Evolutionary conservation across 2,113 vertebrate genomes (phyloP).

Genomic region (Calyptommatus sinebrachiatus): DNA sequence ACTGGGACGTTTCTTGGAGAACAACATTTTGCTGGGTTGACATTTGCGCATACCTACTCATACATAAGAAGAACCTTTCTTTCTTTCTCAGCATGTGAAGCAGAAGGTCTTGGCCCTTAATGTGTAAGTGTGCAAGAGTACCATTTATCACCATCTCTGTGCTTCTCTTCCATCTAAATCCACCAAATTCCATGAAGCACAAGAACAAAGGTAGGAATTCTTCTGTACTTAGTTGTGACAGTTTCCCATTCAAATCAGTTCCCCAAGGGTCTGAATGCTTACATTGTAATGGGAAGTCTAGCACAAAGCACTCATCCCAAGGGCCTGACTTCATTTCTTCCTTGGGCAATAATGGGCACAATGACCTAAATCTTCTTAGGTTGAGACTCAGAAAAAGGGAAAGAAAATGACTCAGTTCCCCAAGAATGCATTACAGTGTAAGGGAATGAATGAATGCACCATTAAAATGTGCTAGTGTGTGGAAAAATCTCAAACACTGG

Average conservation of each 20-base stretch:
- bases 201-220: not conserved
- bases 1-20: not conserved
- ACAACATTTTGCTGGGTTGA: accelerated
- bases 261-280: not conserved
- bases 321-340: not conserved
- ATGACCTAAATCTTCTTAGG: not conserved
- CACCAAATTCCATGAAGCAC: not conserved
- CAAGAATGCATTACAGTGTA: not conserved
- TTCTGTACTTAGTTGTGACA: not conserved
- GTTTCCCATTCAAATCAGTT: constrained; percentile 6
- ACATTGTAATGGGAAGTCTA: constrained; percentile 10
- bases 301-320: not conserved
- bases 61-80: no score
- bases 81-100: not conserved
- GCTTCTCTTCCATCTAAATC: not conserved
- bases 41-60: no score
- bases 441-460: not conserved
- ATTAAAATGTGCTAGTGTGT: not conserved
- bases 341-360: accelerated
- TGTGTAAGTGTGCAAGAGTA: not conserved
- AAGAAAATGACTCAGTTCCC: not conserved
- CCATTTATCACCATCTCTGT: not conserved
- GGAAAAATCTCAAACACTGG: not conserved
- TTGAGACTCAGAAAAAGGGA: not conserved
- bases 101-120: not conserved